These are phyloP conservation scores for Formicarius rufipectus DNA, from an alignment of 2,113 vertebrate species.

Conservation along the genomic window DNA sequence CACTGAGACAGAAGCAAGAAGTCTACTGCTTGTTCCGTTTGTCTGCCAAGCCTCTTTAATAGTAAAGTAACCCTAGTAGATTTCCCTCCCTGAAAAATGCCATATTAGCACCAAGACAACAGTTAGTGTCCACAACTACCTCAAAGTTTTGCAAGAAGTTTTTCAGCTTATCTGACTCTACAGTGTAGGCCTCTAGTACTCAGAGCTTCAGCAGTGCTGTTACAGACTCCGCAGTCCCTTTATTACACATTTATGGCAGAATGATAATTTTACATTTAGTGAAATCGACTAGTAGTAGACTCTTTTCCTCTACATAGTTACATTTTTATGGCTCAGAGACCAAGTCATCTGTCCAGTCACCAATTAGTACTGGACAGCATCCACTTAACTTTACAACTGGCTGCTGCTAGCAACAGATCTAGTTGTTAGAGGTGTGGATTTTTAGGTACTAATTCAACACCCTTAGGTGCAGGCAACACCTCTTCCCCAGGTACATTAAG, in stretches of 20 bases:
- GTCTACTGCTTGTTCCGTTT: not conserved
- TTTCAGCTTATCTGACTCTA: not conserved
- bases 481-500: not conserved
- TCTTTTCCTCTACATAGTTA: not conserved
- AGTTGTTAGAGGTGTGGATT: not conserved
- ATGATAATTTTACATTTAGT: not conserved
- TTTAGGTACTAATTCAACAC: not conserved
- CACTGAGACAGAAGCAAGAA: not conserved
- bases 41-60: not conserved
- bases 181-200: not conserved
- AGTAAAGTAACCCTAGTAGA: not conserved
- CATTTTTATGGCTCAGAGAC: not conserved
- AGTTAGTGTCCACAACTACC: not conserved
- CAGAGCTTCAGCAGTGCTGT: not conserved
- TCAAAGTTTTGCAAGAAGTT: not conserved
- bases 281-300: not conserved
- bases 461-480: not conserved
- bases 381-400: not conserved
- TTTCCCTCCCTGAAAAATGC: not conserved
- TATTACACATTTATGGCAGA: not conserved
- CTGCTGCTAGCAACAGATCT: not conserved
- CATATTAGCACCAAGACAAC: not conserved
- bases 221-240: not conserved
- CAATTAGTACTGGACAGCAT: not conserved
- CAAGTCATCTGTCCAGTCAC: not conserved